These are phyloP conservation scores for Epiblema foenella DNA, from an alignment of 2,888 invertebrate genomes.

Conservation along the genomic window DNA sequence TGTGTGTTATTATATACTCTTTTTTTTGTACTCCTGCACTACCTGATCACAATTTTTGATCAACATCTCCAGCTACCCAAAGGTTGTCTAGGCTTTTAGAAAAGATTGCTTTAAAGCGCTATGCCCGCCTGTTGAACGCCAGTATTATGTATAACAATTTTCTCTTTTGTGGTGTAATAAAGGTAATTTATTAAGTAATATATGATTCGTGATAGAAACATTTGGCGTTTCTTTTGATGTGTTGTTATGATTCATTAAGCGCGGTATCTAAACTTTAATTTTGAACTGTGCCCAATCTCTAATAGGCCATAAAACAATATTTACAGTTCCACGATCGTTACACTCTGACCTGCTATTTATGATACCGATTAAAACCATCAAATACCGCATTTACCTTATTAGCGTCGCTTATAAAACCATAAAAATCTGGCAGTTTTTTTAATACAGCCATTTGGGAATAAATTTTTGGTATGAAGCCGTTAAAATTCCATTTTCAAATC, in stretches of 20 bases:
- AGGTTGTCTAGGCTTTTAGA: no score
- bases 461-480: slow-evolving; percentile 23
- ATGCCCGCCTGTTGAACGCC: no score
- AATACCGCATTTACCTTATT: slow-evolving; percentile 38
- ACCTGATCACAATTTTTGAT: no score
- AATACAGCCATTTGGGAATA: slow-evolving; percentile 1
- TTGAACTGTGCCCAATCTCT: slow-evolving; percentile 34
- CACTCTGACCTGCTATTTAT: slow-evolving; percentile 40
- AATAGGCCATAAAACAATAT: slow-evolving; percentile 38
- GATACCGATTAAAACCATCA: slow-evolving; percentile 25
- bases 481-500: slow-evolving; percentile 62
- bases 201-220: no score
- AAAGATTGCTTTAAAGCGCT: no score
- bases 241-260: slow-evolving; percentile 1
- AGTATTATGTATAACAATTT: no score
- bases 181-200: no score
- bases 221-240: background rate
- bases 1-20: no score
- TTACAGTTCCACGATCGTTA: slow-evolving; percentile 35
- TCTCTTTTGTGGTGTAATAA: no score
- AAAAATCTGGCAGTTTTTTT: slow-evolving; percentile 24
- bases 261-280: slow-evolving; percentile 10
- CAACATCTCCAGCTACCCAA: no score
- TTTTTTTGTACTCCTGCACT: no score
- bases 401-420: slow-evolving; percentile 40